These are phyloP conservation scores for Fulmarus glacialis DNA, from an alignment of 2,113 vertebrate genomes.

Conservation along the genomic window DNA sequence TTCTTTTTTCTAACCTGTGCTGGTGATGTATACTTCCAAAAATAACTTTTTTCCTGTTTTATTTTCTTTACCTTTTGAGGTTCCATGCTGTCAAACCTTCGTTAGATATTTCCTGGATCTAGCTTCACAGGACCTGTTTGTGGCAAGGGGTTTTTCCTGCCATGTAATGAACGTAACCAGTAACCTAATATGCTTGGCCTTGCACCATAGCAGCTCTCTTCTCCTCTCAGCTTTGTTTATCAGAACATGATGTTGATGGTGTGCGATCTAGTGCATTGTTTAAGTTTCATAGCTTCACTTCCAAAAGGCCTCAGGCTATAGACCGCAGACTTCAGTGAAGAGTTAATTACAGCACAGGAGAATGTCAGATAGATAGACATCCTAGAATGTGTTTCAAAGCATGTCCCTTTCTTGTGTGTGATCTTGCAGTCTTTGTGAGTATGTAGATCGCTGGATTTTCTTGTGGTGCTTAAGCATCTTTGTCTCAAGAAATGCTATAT, in stretches of 20 bases:
- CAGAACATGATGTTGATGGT: background rate
- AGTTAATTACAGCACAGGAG: background rate
- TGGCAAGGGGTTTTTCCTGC: background rate
- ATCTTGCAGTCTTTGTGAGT: background rate
- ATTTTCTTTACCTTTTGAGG: background rate
- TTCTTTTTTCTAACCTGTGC: background rate
- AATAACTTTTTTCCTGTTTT: background rate
- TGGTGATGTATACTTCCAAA: background rate
- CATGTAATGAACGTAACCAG: too few species aligned
- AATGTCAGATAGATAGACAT: background rate
- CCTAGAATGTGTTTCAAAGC: background rate
- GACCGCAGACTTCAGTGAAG: background rate
- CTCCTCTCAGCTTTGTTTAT: background rate
- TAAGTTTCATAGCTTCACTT: background rate
- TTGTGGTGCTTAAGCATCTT: background rate
- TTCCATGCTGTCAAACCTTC: background rate
- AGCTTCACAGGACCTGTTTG: rapidly evolving
- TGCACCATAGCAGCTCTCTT: background rate
- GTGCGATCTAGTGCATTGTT: background rate
- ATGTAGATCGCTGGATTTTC: background rate
- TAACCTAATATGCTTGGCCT: background rate
- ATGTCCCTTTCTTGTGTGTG: background rate
- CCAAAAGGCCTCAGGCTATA: background rate
- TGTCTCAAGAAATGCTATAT: background rate
- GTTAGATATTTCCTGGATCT: background rate